Conservation (phyloP, 1,140 invertebrate species). For the Leucophenga varia region DNA sequence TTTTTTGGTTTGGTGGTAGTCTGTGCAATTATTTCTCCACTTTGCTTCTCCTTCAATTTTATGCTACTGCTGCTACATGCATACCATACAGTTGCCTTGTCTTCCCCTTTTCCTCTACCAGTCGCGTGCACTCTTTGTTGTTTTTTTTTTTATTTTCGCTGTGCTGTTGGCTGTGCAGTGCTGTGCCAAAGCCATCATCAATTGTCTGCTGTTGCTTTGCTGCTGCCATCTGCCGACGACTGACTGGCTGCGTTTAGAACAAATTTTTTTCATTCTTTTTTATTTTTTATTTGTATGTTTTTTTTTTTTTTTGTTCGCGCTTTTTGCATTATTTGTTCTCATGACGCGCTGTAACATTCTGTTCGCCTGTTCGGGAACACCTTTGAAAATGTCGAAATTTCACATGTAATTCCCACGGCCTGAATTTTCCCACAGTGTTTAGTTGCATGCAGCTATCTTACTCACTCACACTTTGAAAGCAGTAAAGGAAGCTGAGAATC, state of each 20-base stretch:
- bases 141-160: neutral
- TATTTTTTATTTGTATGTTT: no score
- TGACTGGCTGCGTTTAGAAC: constrained; percentile 11
- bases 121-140: no score
- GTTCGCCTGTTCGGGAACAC: constrained; percentile 52
- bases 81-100: no score
- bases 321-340: constrained; percentile 17
- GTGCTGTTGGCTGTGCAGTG: no score
- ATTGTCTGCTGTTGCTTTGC: constrained; percentile 13
- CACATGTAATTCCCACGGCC: constrained; percentile 57
- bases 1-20: no score
- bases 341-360: constrained; percentile 25
- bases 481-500: constrained; percentile 14
- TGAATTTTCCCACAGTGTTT: constrained; percentile 53
- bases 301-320: no score
- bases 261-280: constrained; percentile 12
- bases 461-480: constrained; percentile 15
- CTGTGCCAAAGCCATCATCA: constrained; percentile 8
- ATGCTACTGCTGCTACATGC: no score
- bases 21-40: constrained; percentile 20
- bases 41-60: no score
- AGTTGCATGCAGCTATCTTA: neutral
- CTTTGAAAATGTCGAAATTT: constrained; percentile 48
- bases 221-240: constrained; percentile 32
- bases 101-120: no score